Conservation (phyloP, 2,113 vertebrate species). For the Tragelaphus buxtoni region DNA sequence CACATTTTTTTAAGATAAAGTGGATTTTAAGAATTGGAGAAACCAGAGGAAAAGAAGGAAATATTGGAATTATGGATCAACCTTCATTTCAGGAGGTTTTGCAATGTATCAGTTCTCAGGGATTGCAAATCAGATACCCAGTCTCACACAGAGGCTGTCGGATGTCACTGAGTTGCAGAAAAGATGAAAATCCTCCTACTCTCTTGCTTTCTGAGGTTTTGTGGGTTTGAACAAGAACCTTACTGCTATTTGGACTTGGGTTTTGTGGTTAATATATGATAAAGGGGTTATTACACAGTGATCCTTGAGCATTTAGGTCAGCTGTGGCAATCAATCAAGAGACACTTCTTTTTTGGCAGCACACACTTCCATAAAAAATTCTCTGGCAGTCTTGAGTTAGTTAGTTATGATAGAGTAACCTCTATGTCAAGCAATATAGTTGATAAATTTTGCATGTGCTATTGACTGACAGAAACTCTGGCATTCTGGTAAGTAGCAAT, state of each 20-base stretch:
- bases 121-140: not conserved
- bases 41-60: not conserved
- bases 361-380: slow-evolving; percentile 76
- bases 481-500: slow-evolving; percentile 72
- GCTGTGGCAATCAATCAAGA: slow-evolving; percentile 82
- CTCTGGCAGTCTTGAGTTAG: slow-evolving; percentile 75
- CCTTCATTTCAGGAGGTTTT: not conserved
- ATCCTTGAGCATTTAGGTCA: slow-evolving; percentile 80
- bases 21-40: not conserved
- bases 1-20: slow-evolving; percentile 57
- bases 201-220: slow-evolving; percentile 49
- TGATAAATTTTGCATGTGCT: slow-evolving; percentile 83
- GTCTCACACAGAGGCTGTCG: not conserved
- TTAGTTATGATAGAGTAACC: slow-evolving; percentile 80
- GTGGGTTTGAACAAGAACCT: slow-evolving; percentile 71
- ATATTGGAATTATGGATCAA: not conserved
- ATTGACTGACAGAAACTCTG: slow-evolving; percentile 79
- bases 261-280: slow-evolving; percentile 81
- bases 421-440: slow-evolving; percentile 80
- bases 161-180: not conserved
- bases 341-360: slow-evolving; percentile 81
- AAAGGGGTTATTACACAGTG: slow-evolving; percentile 79
- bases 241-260: slow-evolving; percentile 72
- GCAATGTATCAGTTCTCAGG: not conserved
- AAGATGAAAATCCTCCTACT: slow-evolving; percentile 29